phyloP scores from a whole-genome alignment of 1,140 invertebrate genomes.

The Ooceraea biroi region DNA sequence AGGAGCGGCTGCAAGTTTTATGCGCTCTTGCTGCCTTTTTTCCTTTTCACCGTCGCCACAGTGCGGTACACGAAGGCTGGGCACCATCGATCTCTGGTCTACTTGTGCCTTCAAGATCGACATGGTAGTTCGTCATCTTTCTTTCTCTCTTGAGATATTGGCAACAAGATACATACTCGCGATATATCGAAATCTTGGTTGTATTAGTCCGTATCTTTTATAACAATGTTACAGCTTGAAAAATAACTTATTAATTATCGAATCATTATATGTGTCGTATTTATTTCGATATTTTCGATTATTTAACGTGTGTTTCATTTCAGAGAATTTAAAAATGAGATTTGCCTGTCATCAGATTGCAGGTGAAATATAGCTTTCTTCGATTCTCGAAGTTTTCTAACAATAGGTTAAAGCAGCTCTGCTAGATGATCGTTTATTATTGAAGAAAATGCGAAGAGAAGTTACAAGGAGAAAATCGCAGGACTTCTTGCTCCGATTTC shows the following conservation, averaged over 20 bases:
- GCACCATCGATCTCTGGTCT: conserved; percentile 65
- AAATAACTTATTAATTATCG: too few relatives aligned
- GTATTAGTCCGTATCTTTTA: too few relatives aligned
- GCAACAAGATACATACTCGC: too few relatives aligned
- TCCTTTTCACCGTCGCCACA: conserved; percentile 41
- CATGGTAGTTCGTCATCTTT: neutral
- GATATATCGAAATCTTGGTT: too few relatives aligned
- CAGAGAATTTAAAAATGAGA: too few relatives aligned
- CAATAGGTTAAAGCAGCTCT: neutral
- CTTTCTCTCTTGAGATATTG: neutral
- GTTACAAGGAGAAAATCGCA: neutral
- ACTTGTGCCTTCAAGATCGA: neutral
- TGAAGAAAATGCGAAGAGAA: neutral
- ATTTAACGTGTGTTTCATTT: too few relatives aligned
- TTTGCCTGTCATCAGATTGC: too few relatives aligned
- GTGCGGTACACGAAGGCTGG: conserved; percentile 57
- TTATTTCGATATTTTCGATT: too few relatives aligned
- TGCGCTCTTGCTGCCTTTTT: conserved; percentile 64
- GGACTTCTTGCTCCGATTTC: conserved; percentile 5
- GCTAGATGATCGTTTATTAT: conserved; percentile 20
- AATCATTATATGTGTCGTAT: too few relatives aligned
- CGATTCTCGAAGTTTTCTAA: neutral
- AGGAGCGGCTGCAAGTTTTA: conserved; percentile 72
- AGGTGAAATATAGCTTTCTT: neutral
- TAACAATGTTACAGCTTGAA: too few relatives aligned